Evolutionary conservation across 2,888 invertebrate genomes (phyloP).

Genomic region (Drosophila niveifrons): DNA sequence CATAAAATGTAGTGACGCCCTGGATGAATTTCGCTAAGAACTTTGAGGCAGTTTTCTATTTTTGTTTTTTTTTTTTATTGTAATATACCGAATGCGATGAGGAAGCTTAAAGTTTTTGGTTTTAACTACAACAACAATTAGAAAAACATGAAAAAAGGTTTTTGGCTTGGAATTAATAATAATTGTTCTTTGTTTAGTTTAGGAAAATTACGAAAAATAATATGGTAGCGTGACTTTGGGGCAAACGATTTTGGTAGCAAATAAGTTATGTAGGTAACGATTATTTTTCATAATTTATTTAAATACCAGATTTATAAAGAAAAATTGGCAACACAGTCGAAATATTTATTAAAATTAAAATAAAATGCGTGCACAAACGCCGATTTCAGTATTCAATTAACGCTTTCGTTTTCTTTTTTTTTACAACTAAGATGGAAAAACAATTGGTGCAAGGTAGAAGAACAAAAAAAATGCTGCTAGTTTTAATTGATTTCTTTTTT

Average conservation of each 20-base stretch:
- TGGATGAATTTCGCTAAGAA: conserved; percentile 17
- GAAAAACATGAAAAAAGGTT: conserved; percentile 70
- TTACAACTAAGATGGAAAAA: conserved; percentile 49
- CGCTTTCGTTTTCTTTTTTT: conserved; percentile 5
- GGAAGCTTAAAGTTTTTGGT: conserved; percentile 22
- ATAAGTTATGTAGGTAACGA: conserved; percentile 50
- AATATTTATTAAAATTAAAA: conserved; percentile 59
- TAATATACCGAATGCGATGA: conserved; percentile 31
- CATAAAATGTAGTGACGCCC: conserved; percentile 45
- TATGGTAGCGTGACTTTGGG: conserved; percentile 43
- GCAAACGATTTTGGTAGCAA: conserved; percentile 44
- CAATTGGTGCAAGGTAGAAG: conserved; percentile 59
- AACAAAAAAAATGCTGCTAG: conserved; percentile 47
- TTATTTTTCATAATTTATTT: conserved; percentile 57
- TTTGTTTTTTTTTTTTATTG: conserved; percentile 2
- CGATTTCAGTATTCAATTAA: conserved; percentile 53
- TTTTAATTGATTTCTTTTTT: conserved; percentile 15
- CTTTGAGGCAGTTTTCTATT: neutral
- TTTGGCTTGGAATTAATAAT: conserved; percentile 38
- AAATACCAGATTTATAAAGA: conserved; percentile 37
- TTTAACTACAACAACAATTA: conserved; percentile 75
- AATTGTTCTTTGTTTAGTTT: conserved; percentile 28
- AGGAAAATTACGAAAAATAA: conserved; percentile 53
- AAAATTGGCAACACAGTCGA: conserved; percentile 56
- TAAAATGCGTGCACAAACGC: conserved; percentile 85